Evolutionary conservation across 2,797 vertebrate genomes (phyloP).

Genomic region (Pseudochirops cupreus): DNA sequence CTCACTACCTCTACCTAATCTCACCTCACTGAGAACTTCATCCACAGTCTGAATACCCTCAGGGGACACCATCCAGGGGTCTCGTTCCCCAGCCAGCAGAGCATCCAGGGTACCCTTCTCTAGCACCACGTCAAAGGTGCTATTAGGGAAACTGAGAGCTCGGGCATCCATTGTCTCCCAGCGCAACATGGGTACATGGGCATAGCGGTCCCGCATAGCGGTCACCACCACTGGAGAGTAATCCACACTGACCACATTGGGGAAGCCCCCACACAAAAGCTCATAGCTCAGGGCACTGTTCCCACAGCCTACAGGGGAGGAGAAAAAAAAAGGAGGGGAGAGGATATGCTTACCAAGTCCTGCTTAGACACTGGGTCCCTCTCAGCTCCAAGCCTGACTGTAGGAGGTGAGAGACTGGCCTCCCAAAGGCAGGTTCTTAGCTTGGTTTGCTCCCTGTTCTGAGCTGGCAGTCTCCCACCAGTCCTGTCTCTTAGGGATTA

Average conservation of each 20-base stretch:
- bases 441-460: background rate
- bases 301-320: constrained; percentile 89
- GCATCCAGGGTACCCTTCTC: constrained; percentile 95
- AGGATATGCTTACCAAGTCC: background rate
- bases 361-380: constrained; percentile 27
- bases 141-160: constrained; percentile 86
- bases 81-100: constrained; percentile 91
- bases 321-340: constrained; percentile 21
- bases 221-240: constrained; percentile 93
- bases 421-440: background rate
- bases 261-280: constrained; percentile 89
- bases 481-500: constrained; percentile 13
- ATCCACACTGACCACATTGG: constrained; percentile 92
- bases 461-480: background rate
- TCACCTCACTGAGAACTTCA: constrained; percentile 87
- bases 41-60: constrained; percentile 84
- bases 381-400: background rate
- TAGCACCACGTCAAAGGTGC: constrained; percentile 91
- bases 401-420: background rate
- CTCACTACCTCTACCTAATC: background rate
- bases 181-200: constrained; percentile 85
- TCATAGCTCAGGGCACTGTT: constrained; percentile 93
- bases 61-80: constrained; percentile 90
- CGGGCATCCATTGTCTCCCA: constrained; percentile 94
- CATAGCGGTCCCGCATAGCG: constrained; percentile 88